Percentiles rank a stretch among this genome's conserved stretches.
These are phyloP conservation scores for Noctua janthina DNA, from an alignment of 2,888 invertebrate genomes.

Conservation along the genomic window DNA sequence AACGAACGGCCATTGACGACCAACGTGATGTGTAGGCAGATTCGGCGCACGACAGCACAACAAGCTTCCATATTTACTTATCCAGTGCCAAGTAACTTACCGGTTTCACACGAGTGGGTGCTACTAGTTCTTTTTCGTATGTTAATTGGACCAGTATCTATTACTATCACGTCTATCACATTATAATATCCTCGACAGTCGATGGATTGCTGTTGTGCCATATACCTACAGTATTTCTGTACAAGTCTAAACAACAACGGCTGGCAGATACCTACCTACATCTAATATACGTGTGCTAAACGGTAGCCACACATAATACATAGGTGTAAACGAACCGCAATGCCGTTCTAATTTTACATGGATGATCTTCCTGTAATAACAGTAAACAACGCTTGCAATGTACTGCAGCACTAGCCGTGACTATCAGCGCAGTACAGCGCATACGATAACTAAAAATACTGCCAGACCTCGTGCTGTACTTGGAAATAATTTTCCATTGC, in stretches of 20 bases:
- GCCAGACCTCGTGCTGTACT: conserved; percentile 38
- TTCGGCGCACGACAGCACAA: conserved; percentile 82
- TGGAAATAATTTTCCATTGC: conserved; percentile 58
- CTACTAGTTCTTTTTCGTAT: conserved; percentile 83
- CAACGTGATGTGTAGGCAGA: conserved; percentile 84
- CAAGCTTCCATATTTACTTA: conserved; percentile 89
- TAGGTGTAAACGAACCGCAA: conserved; percentile 14
- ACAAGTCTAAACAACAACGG: conserved; percentile 18
- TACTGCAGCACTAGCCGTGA: conserved; percentile 29
- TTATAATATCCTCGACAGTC: conserved; percentile 69
- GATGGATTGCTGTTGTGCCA: conserved; percentile 57
- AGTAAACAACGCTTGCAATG: conserved; percentile 47
- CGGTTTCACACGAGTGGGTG: conserved; percentile 88
- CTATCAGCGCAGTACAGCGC: conserved; percentile 39
- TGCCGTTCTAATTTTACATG: conserved; percentile 57
- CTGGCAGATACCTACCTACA: not conserved
- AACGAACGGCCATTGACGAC: conserved; percentile 37
- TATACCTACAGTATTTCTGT: conserved; percentile 35
- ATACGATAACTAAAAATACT: conserved; percentile 51
- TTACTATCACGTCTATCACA: conserved; percentile 79
- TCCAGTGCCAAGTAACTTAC: conserved; percentile 84
- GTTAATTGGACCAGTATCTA: conserved; percentile 80
- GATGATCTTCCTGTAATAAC: conserved; percentile 58
- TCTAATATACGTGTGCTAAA: conserved; percentile 7
- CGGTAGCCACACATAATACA: conserved; percentile 16